Evolutionary conservation across 2,113 vertebrate genomes (phyloP).

Genomic region (Heloderma charlesbogerti): DNA sequence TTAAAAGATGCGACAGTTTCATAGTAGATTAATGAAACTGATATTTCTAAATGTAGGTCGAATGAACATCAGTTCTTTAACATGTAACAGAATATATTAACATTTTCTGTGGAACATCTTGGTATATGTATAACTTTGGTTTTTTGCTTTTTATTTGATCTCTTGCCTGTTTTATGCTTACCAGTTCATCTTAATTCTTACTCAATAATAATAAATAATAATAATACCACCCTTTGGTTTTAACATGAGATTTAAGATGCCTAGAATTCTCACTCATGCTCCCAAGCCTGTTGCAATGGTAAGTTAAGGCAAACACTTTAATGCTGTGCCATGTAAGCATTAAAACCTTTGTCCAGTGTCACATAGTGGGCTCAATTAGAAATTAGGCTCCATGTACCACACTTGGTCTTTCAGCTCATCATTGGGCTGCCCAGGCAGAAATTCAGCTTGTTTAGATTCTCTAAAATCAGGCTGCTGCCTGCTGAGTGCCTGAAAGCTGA

Average conservation of each 20-base stretch:
- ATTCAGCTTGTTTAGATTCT: not conserved
- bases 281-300: not conserved
- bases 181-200: not conserved
- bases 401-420: not conserved
- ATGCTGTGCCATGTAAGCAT: not conserved
- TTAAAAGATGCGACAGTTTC: not conserved
- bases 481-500: too few relatives aligned
- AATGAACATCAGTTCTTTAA: not conserved
- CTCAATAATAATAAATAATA: too few relatives aligned
- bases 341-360: not conserved
- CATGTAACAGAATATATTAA: not conserved
- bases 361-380: not conserved
- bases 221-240: not conserved
- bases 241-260: not conserved
- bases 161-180: not conserved
- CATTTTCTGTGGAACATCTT: not conserved
- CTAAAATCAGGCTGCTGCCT: too few relatives aligned
- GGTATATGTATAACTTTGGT: not conserved
- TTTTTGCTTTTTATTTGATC: not conserved
- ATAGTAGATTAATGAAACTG: not conserved
- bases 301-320: not conserved
- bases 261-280: not conserved
- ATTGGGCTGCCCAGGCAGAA: not conserved
- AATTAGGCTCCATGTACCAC: not conserved
- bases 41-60: not conserved